Percentiles rank a stretch among this genome's conserved stretches.
These are phyloP conservation scores for Capitulum mitella DNA, from an alignment of 2,888 invertebrate species.

Conservation along the genomic window DNA sequence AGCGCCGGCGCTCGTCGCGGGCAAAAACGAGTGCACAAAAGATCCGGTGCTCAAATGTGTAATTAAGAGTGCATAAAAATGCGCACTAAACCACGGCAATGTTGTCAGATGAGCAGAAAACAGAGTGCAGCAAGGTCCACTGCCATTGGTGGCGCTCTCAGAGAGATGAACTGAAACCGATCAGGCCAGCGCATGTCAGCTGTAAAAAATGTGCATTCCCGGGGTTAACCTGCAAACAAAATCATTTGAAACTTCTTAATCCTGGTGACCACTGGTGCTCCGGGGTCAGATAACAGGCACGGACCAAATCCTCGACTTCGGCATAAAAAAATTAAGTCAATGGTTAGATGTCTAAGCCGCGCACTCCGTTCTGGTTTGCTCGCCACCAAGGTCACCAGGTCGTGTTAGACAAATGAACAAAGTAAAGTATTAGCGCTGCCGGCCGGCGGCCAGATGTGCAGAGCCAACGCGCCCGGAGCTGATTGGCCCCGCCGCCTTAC, in stretches of 20 bases:
- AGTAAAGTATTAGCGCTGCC: not conserved
- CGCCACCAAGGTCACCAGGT: not conserved
- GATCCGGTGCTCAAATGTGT: not conserved
- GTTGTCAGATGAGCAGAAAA: not conserved
- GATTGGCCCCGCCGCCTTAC: conserved; percentile 52
- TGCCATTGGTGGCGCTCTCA: not conserved
- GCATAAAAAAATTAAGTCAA: too few species aligned
- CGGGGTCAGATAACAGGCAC: too few species aligned
- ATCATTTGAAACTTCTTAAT: not conserved
- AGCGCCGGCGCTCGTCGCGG: not conserved
- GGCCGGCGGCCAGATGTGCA: not conserved
- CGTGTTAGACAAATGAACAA: not conserved
- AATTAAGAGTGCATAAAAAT: not conserved
- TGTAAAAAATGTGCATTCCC: not conserved
- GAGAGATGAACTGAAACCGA: not conserved
- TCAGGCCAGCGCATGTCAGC: not conserved
- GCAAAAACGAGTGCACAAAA: not conserved
- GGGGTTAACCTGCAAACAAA: not conserved
- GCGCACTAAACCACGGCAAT: not conserved
- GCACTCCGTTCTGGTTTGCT: too few species aligned
- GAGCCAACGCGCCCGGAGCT: not conserved
- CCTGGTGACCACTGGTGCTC: not conserved
- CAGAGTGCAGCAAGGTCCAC: not conserved
- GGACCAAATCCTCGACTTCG: too few species aligned
- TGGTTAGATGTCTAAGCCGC: too few species aligned